These are phyloP conservation scores for Triplophysa dalaica DNA, from an alignment of 2,113 vertebrate species.

Conservation along the genomic window DNA sequence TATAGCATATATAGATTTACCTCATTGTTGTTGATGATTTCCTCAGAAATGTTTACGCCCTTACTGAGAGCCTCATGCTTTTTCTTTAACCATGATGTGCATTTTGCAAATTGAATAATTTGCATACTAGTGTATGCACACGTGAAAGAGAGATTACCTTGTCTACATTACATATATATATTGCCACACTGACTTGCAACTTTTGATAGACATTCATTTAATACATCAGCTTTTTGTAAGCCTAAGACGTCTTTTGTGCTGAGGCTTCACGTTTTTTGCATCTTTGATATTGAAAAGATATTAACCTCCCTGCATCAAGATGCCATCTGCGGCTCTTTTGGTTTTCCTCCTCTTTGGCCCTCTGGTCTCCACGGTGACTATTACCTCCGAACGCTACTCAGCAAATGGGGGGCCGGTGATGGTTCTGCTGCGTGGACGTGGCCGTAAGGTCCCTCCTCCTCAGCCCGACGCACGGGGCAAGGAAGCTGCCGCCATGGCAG, in stretches of 20 bases:
- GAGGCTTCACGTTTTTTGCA: constrained; percentile 22
- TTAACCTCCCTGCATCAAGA: constrained; percentile 38
- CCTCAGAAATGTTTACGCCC: constrained; percentile 63
- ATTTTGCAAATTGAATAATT: constrained; percentile 42
- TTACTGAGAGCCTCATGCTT: constrained; percentile 31
- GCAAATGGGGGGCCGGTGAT: constrained; percentile 59
- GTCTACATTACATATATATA: constrained; percentile 25
- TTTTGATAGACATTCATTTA: constrained; percentile 37
- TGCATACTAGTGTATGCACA: constrained; percentile 42
- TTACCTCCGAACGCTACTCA: constrained; percentile 53
- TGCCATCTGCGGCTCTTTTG: constrained; percentile 55
- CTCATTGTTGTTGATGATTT: constrained; percentile 27
- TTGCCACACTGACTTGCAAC: constrained; percentile 31
- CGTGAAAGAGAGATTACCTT: constrained; percentile 25
- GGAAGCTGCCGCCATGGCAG: constrained; percentile 53
- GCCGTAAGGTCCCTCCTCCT: constrained; percentile 49
- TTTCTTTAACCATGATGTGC: constrained; percentile 24
- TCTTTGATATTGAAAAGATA: constrained; percentile 45
- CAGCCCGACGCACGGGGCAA: constrained; percentile 57
- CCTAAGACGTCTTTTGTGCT: constrained; percentile 39
- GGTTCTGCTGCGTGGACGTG: constrained; percentile 67
- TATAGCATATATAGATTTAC: constrained; percentile 27
- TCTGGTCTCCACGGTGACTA: constrained; percentile 61
- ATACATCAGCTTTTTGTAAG: constrained; percentile 38
- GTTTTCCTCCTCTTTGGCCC: constrained; percentile 62